Evolutionary conservation across 1,140 invertebrate species (phyloP).

Genomic region (Anastrepha ludens): DNA sequence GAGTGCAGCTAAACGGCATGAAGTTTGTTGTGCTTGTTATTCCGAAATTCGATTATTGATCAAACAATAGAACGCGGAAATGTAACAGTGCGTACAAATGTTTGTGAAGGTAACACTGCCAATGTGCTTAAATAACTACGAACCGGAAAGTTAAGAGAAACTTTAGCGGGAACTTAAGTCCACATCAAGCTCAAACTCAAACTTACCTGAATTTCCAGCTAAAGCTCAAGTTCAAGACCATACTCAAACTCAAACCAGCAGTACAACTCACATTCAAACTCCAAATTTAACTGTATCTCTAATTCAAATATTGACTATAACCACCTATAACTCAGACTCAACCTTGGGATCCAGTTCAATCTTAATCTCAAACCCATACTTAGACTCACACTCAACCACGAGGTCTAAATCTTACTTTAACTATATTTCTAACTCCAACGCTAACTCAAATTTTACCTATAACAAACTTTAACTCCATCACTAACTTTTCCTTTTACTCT

Average conservation of each 20-base stretch:
- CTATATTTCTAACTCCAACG: neutral
- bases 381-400: neutral
- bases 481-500: neutral
- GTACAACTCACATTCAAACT: neutral
- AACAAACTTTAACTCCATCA: neutral
- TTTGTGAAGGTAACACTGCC: no score
- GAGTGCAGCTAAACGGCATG: neutral
- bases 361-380: neutral
- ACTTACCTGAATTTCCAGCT: neutral
- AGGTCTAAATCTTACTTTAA: neutral
- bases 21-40: conserved; percentile 39
- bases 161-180: no score
- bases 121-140: neutral
- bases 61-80: conserved; percentile 32
- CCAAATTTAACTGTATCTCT: neutral
- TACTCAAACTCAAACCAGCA: neutral
- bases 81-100: neutral
- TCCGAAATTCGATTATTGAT: conserved; percentile 39
- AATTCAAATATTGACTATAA: neutral
- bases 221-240: neutral
- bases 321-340: neutral
- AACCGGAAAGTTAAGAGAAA: no score
- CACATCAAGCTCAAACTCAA: no score
- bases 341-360: neutral
- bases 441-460: no score